Base-by-base conservation (phyloP, 2,888 invertebrate genomes). In the Choreutis nemorana region DNA sequence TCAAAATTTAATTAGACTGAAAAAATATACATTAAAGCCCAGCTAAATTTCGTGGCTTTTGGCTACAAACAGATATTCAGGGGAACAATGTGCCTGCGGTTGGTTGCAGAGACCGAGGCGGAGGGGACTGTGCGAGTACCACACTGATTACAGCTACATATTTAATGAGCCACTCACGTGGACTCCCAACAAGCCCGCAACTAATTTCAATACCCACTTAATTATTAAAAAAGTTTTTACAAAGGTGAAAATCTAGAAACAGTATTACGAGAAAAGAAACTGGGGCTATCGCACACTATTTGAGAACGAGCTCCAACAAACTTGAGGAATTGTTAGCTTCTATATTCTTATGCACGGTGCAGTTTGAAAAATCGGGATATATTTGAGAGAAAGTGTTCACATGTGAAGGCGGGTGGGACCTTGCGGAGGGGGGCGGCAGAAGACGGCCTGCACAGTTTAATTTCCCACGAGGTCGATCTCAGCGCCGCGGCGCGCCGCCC, bases 391-490 rank as follows among this genome's bases (percentile, higher is more conserved):
- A 73, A 75, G 73, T 73, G 64, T 64, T 66, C 68, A 65, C 64
- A 66, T 66, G 71, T 67, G 62, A 57, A 55, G 37, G 53, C 34
- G 26, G 23, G 28, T 26, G 23, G 35, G 41, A 45, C 35, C 40
- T 52, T 41, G 45, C 37, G 42, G 44, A 47, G 40, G 49, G 53
- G 45, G 56, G 48, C 40, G 43, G 63, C 47, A 54, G 57, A 54
- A 58, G 63, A 67, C 54, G 62, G 67, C 64, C 68, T 62, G 68
- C 68, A 60, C 67, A 75, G 72, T 77, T 78, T 78, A 78, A 78
- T 78, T 78, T 78, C 78, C 78, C 78, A 75, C 71, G 78, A 78
- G 78, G 77, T 75, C 77, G 73, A 77, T 78, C 78, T 77, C 71
- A 57, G 72, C 64, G 70, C 68, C 70, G 67, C 66, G 63, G 61